Evolutionary conservation across 1,140 invertebrate species (phyloP).

Genomic region (Tribolium madens): DNA sequence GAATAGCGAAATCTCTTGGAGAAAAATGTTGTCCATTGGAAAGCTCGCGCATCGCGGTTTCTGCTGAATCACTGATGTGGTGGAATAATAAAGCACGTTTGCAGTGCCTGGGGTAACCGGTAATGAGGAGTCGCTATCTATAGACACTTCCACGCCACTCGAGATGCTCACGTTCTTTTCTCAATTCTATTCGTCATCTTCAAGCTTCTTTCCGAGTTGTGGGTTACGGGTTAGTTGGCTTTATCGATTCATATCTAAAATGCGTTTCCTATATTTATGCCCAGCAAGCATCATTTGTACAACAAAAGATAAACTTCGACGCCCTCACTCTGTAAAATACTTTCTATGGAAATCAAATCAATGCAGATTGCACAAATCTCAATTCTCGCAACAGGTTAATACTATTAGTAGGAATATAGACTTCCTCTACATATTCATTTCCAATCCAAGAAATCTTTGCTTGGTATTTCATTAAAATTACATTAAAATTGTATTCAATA

Average conservation of each 20-base stretch:
- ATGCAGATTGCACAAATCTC: not conserved
- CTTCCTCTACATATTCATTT: no score
- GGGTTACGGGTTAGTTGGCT: conserved; percentile 22
- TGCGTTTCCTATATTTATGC: conserved; percentile 41
- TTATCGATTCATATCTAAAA: conserved; percentile 38
- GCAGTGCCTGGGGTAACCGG: conserved; percentile 51
- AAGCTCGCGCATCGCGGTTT: conserved; percentile 46
- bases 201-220: conserved; percentile 33
- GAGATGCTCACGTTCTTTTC: conserved; percentile 50
- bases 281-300: conserved; percentile 41
- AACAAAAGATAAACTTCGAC: conserved; percentile 30
- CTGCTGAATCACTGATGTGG: conserved; percentile 58
- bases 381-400: conserved; percentile 2
- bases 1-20: conserved; percentile 38
- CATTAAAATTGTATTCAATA: no score
- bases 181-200: conserved; percentile 46
- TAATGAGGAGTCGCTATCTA: conserved; percentile 56
- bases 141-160: conserved; percentile 49
- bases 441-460: no score
- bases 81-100: conserved; percentile 58
- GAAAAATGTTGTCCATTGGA: conserved; percentile 48
- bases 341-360: conserved; percentile 9
- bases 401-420: not conserved
- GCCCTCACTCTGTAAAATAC: conserved; percentile 12
- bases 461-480: no score